Conservation (phyloP, 1,140 invertebrate species). For the Drosophila elegans region DNA sequence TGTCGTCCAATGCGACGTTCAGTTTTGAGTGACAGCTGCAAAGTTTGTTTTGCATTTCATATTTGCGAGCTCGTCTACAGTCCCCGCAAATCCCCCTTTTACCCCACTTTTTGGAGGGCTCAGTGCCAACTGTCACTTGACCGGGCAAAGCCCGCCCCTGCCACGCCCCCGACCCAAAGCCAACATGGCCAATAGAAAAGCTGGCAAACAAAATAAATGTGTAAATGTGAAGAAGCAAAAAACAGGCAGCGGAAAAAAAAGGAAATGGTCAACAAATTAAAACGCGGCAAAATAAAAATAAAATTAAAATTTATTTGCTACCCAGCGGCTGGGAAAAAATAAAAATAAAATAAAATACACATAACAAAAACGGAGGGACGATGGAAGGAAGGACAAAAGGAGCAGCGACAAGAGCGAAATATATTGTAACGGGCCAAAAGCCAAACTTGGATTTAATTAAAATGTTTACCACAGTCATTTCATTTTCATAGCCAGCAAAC, state of each 20-base stretch:
- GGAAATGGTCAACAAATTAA: constrained; percentile 80
- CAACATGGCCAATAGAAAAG: constrained; percentile 72
- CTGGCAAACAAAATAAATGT: constrained; percentile 80
- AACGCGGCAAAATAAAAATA: constrained; percentile 81
- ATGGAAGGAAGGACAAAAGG: constrained; percentile 2
- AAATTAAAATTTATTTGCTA: constrained; percentile 81
- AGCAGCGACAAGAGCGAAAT: constrained; percentile 57
- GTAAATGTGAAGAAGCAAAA: constrained; percentile 70
- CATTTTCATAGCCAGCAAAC: constrained; percentile 82
- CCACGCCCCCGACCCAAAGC: constrained; percentile 3
- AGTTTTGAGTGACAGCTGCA: constrained; percentile 83
- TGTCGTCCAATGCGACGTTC: constrained; percentile 67
- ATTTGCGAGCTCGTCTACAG: constrained; percentile 59
- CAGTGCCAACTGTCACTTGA: constrained; percentile 78
- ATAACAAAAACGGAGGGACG: constrained; percentile 6
- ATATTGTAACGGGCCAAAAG: constrained; percentile 81
- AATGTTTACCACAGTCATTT: constrained; percentile 83
- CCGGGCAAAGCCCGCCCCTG: constrained; percentile 52
- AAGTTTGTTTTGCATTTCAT: constrained; percentile 83
- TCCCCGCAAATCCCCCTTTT: neutral
- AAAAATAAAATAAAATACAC: constrained; percentile 56
- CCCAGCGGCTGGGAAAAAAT: constrained; percentile 33
- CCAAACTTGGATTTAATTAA: constrained; percentile 83
- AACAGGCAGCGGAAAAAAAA: constrained; percentile 14
- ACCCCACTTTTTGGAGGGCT: constrained; percentile 6